Evolutionary conservation across 2,113 vertebrate species (phyloP).

Genomic region (Empidonax traillii): DNA sequence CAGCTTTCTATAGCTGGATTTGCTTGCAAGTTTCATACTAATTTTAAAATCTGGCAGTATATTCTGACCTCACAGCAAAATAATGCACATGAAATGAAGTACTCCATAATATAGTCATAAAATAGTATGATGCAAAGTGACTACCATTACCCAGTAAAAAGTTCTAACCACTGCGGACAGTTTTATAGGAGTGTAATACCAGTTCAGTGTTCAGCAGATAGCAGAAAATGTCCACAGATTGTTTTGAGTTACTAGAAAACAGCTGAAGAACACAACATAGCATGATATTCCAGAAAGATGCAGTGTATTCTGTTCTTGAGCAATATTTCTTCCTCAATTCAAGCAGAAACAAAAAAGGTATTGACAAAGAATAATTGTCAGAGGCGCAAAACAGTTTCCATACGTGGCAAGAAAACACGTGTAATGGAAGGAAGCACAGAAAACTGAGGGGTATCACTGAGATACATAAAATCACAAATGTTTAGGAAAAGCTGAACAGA

Average conservation of each 20-base stretch:
- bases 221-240: not conserved
- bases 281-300: not conserved
- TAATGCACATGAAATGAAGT: not conserved
- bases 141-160: not conserved
- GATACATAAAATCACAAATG: not conserved
- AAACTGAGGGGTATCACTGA: not conserved
- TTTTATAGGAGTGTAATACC: not conserved
- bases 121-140: not conserved
- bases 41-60: not conserved
- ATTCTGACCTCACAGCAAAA: not conserved
- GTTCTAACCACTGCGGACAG: not conserved
- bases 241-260: not conserved
- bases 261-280: not conserved
- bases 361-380: not conserved
- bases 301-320: not conserved
- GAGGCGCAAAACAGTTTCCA: not conserved
- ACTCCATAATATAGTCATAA: not conserved
- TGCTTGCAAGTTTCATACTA: not conserved
- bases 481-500: not conserved
- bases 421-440: not conserved
- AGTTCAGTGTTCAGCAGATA: not conserved
- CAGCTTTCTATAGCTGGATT: not conserved
- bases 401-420: not conserved
- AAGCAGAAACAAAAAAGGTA: not conserved
- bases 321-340: not conserved